phyloP scores from a whole-genome alignment of 2,797 vertebrate genomes.

The Babyrousa celebensis region DNA sequence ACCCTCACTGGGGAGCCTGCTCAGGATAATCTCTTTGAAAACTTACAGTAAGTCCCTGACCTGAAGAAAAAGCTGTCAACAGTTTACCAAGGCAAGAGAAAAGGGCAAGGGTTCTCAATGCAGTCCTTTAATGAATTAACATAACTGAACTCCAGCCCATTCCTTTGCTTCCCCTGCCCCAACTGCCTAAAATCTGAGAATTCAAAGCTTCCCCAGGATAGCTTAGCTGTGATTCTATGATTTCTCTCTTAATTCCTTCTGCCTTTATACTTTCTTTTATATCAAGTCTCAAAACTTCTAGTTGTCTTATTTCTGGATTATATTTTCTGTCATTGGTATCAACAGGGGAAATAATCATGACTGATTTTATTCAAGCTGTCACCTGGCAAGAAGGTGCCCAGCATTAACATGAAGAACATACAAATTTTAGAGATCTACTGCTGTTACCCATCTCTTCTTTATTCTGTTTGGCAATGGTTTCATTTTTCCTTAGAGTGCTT shows the following conservation, averaged over 20 bases:
- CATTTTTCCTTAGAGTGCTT: background rate
- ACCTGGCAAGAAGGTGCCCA: background rate
- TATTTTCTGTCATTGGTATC: background rate
- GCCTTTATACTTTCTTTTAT: background rate
- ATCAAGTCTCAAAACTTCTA: constrained; percentile 1
- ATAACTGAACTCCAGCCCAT: background rate
- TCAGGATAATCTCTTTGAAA: background rate
- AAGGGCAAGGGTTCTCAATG: background rate
- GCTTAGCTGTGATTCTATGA: background rate
- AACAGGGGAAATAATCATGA: background rate
- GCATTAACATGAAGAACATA: constrained; percentile 17
- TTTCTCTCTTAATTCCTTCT: background rate
- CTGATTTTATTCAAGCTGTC: background rate
- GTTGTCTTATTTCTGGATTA: background rate
- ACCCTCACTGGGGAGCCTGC: background rate
- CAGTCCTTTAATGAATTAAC: background rate
- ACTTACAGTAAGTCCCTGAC: background rate
- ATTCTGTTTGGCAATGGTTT: background rate
- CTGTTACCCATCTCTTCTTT: background rate
- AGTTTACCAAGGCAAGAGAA: background rate
- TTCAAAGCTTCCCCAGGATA: background rate
- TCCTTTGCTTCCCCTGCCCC: background rate
- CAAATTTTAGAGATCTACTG: constrained; percentile 6
- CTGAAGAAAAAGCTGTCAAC: constrained; percentile 18
- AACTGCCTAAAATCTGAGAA: background rate